phyloP scores from a whole-genome alignment of 2,888 invertebrate species.

The Hermaeophaga mercurialis region DNA sequence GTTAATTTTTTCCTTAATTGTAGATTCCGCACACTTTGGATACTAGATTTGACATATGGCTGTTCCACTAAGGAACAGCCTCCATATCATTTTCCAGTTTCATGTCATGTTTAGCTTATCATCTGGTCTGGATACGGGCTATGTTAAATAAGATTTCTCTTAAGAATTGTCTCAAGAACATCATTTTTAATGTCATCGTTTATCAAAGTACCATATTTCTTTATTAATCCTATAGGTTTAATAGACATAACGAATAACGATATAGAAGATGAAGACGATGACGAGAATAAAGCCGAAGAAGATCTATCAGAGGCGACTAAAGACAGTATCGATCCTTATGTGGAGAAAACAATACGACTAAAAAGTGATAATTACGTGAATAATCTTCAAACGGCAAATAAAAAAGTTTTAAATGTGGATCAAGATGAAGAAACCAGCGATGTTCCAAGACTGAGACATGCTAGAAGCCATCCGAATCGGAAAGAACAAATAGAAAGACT shows the following conservation, averaged over 20 bases:
- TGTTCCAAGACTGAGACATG: conserved; percentile 26
- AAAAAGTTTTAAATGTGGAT: conserved; percentile 19
- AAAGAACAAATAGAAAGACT: conserved; percentile 25
- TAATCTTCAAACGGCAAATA: no score
- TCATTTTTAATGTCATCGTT: not conserved
- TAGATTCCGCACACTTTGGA: no score
- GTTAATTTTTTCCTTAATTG: no score
- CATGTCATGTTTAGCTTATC: no score
- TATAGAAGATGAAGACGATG: conserved; percentile 10
- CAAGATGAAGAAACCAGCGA: not conserved
- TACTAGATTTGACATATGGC: no score
- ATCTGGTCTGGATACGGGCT: no score
- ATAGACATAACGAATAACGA: conserved; percentile 10
- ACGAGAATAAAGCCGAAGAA: conserved; percentile 28
- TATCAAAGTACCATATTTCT: not conserved
- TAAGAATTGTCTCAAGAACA: no score
- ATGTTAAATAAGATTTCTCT: no score
- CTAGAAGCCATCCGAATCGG: conserved; percentile 37
- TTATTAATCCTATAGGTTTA: not conserved
- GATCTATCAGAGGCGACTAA: conserved; percentile 20
- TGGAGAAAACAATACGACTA: conserved; percentile 5
- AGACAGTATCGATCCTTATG: not conserved
- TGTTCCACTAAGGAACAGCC: no score
- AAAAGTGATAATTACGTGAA: no score
- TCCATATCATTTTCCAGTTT: no score